A percentile compares a stretch with the other conserved stretches of the same genome.
Conservation (phyloP, 2,888 invertebrate genomes). For the Rhamnusium bicolor region DNA sequence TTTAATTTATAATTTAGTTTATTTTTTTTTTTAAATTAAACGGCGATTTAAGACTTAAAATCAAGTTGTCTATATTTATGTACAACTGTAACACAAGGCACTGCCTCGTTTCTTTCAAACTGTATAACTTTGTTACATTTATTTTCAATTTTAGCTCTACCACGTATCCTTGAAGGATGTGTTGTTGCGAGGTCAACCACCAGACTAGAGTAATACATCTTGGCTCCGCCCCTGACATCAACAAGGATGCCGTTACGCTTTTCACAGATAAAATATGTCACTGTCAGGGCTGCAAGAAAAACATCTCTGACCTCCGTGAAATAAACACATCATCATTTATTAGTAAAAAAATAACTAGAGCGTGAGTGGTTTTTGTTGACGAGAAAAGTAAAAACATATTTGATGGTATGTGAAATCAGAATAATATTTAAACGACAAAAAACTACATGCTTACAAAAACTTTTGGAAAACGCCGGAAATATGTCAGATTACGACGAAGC, state of each 20-base stretch:
- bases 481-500: background rate
- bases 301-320: slow-evolving; percentile 18
- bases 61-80: too few species aligned
- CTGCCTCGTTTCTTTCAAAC: too few species aligned
- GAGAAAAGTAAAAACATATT: background rate
- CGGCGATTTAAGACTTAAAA: too few species aligned
- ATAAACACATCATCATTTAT: slow-evolving; percentile 26
- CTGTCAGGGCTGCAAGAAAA: slow-evolving; percentile 11
- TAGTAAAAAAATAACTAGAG: background rate
- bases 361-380: background rate
- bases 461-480: background rate
- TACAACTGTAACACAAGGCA: too few species aligned
- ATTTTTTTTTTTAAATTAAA: too few species aligned
- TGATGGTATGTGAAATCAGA: slow-evolving; percentile 3
- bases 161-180: too few species aligned
- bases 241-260: background rate
- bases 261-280: slow-evolving; percentile 23
- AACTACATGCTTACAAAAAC: background rate
- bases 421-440: background rate
- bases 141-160: too few species aligned
- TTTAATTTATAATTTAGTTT: too few species aligned
- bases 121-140: too few species aligned
- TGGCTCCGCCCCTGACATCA: background rate
- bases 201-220: background rate
- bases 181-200: background rate